Evolutionary conservation across 2,113 vertebrate species (phyloP).

Genomic region (Platanista minor): DNA sequence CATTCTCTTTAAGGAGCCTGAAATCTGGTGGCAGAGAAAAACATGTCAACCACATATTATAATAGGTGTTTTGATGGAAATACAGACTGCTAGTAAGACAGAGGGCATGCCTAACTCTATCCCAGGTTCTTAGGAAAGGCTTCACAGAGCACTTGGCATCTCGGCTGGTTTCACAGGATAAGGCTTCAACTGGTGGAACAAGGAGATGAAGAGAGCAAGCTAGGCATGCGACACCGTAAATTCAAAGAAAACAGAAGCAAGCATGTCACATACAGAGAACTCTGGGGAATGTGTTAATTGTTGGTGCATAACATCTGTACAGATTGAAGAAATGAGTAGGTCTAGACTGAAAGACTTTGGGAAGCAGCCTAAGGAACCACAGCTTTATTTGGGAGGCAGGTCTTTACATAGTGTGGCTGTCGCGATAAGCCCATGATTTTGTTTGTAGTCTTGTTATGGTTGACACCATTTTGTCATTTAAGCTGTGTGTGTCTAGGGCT

Average conservation of each 20-base stretch:
- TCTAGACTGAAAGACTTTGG: background rate
- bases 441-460: background rate
- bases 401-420: background rate
- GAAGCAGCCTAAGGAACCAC: background rate
- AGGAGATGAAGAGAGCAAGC: background rate
- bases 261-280: background rate
- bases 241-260: background rate
- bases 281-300: background rate
- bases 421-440: background rate
- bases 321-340: background rate
- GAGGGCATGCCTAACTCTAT: background rate
- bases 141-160: background rate
- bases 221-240: background rate
- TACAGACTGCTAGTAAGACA: background rate
- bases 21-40: background rate
- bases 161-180: background rate
- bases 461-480: conserved; percentile 25
- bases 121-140: background rate
- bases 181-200: background rate
- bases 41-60: background rate
- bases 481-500: conserved; percentile 27
- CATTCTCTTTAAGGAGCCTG: background rate
- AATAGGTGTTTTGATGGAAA: background rate
- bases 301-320: background rate
- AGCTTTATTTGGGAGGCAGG: background rate